A percentile compares a stretch with the other conserved stretches of the same genome.
These are phyloP conservation scores for Cacoxenus indagator DNA, from an alignment of 2,888 invertebrate species.

Conservation along the genomic window DNA sequence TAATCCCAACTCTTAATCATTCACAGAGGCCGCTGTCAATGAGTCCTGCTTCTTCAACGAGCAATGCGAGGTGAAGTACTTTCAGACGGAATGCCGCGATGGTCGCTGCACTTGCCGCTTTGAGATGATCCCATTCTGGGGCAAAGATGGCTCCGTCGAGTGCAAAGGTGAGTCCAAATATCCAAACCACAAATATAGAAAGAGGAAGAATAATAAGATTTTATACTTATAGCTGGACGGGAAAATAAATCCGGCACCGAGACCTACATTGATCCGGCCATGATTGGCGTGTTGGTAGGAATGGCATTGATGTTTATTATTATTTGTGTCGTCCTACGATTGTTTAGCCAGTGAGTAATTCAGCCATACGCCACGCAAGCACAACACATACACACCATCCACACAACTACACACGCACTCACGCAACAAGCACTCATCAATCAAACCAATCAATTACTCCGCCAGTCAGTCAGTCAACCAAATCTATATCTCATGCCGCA, in stretches of 20 bases:
- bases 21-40: conserved; percentile 82
- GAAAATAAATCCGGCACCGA: conserved; percentile 77
- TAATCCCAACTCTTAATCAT: background rate
- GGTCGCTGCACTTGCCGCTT: conserved; percentile 84
- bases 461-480: background rate
- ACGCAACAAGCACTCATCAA: background rate
- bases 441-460: background rate
- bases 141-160: conserved; percentile 79
- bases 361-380: conserved; percentile 34
- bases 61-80: conserved; percentile 82
- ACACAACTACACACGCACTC: background rate
- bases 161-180: conserved; percentile 82
- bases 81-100: conserved; percentile 85
- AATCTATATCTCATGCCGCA: background rate
- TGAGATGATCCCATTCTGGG: conserved; percentile 81
- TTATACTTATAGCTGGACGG: conserved; percentile 53
- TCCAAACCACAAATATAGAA: too few species aligned
- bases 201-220: background rate
- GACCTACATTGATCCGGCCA: conserved; percentile 86
- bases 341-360: conserved; percentile 88
- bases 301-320: conserved; percentile 95
- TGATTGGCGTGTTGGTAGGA: conserved; percentile 90
- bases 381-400: background rate
- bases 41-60: conserved; percentile 87
- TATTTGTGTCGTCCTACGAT: conserved; percentile 90